Conservation (phyloP, 2,888 invertebrate species). For the Meteorus colon region DNA sequence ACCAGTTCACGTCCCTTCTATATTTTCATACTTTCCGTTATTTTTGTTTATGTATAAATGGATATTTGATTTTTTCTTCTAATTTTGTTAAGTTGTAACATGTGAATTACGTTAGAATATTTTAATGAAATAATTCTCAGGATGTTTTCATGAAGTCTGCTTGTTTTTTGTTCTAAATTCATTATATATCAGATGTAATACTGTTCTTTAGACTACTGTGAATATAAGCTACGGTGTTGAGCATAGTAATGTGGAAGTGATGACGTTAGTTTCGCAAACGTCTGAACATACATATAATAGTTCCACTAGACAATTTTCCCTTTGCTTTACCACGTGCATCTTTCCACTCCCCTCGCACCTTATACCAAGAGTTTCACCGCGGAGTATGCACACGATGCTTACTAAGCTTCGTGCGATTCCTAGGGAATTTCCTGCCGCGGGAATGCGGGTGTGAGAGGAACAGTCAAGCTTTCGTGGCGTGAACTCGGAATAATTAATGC, state of each 20-base stretch:
- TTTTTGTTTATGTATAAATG: background rate
- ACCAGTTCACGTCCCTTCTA: background rate
- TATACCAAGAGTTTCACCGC: constrained; percentile 9
- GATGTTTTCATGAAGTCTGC: background rate
- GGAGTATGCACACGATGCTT: constrained; percentile 31
- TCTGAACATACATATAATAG: constrained; percentile 24
- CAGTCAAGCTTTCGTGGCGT: constrained; percentile 30
- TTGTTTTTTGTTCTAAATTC: background rate
- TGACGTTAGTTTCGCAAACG: constrained; percentile 36
- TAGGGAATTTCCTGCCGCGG: constrained; percentile 18
- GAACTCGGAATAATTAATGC: constrained; percentile 39
- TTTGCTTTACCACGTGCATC: constrained; percentile 1
- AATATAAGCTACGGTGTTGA: constrained; percentile 26
- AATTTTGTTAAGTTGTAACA: background rate
- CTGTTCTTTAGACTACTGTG: background rate
- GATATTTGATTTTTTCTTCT: background rate
- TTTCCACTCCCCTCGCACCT: background rate
- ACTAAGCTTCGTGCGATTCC: constrained; percentile 30
- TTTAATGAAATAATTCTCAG: background rate
- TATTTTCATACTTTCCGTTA: background rate
- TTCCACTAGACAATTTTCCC: constrained; percentile 10
- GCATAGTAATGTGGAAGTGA: constrained; percentile 33
- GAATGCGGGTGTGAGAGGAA: constrained; percentile 1
- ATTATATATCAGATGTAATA: background rate
- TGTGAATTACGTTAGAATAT: background rate